A percentile compares a stretch with the other conserved stretches of the same genome.
phyloP scores from a whole-genome alignment of 2,888 invertebrate species.

The Leptinotarsa rubiginosa region DNA sequence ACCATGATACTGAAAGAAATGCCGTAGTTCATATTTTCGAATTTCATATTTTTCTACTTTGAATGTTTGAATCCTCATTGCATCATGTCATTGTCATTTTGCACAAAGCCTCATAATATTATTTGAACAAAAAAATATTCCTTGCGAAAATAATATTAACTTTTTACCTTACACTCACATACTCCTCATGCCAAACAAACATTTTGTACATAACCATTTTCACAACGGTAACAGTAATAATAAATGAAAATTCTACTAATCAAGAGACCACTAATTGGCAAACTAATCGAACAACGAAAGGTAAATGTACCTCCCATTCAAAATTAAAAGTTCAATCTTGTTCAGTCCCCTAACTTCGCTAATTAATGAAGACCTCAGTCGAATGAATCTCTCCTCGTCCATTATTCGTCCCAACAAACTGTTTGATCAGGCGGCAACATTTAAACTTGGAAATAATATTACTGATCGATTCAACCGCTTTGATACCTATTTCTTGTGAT shows the following conservation, averaged over 20 bases:
- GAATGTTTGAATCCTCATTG: too few relatives aligned
- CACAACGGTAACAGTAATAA: too few relatives aligned
- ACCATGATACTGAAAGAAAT: too few relatives aligned
- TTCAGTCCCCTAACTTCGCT: constrained; percentile 48
- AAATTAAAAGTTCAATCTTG: constrained; percentile 16
- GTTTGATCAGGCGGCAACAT: constrained; percentile 51
- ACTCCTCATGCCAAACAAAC: too few relatives aligned
- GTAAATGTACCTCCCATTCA: constrained; percentile 7
- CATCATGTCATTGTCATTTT: too few relatives aligned
- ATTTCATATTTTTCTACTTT: too few relatives aligned
- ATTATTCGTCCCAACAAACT: constrained; percentile 55
- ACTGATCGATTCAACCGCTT: constrained; percentile 8
- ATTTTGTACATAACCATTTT: too few relatives aligned
- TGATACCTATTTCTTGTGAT: neutral
- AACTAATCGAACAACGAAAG: constrained; percentile 11
- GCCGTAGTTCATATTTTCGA: too few relatives aligned
- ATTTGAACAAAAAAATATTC: too few relatives aligned
- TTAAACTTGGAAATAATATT: constrained; percentile 44
- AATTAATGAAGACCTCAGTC: constrained; percentile 55
- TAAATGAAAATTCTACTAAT: neutral
- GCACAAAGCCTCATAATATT: too few relatives aligned
- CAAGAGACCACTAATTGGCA: constrained; percentile 1
- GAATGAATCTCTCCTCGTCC: constrained; percentile 50
- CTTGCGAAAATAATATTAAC: too few relatives aligned
- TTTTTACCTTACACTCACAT: too few relatives aligned